Evolutionary conservation across 2,888 invertebrate species (phyloP), one percentile per base, ranked within the genome.

Genomic region (Cactoblastis cactorum): DNA sequence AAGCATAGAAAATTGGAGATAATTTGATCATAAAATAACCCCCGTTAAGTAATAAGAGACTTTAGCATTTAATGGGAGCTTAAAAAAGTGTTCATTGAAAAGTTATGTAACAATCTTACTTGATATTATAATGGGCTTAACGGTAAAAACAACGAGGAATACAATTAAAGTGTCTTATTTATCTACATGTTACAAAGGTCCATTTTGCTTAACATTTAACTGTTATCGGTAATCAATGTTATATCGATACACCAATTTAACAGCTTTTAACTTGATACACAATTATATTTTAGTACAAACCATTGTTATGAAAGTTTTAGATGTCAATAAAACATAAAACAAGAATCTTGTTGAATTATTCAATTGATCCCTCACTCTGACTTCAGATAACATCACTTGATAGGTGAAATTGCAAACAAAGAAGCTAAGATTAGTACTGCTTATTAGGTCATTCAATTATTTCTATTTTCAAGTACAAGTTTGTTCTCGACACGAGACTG

Each of bases 271-370:
- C 78, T 77, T 78, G 75, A 79, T 74, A 84, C 85, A 87, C 84
- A 77, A 84, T 85, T 85, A 85, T 85, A 87, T 87, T 84, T 87
- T 88, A 88, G 86, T 88, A 87, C 86, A 87, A 88, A 86, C 80
- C 82, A 80, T 83, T 87, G 87, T 85, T 86, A 86, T 72, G 74
- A 83, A 84, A 77, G 77, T 84, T 84, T 83, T 87, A 88, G 87
- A 86, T 87, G 86, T 86, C 85, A 89, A 87, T 88, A 88, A 88
- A 88, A 77, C 63, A 67, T 69, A 69, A 76, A 78, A 81, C 71
- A 69, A 64, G 50, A 51, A 49, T 45, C 43, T 59, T 62, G 52
- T 67, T 69, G 67, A 15, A 38, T 73, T 65, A 63, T 71, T 75
- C 69, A 54, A 34, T 18, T 14, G 6, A 15, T 49, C 22, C 12